Conservation (phyloP, 2,888 invertebrate genomes). For the Dinocampus coccinellae region DNA sequence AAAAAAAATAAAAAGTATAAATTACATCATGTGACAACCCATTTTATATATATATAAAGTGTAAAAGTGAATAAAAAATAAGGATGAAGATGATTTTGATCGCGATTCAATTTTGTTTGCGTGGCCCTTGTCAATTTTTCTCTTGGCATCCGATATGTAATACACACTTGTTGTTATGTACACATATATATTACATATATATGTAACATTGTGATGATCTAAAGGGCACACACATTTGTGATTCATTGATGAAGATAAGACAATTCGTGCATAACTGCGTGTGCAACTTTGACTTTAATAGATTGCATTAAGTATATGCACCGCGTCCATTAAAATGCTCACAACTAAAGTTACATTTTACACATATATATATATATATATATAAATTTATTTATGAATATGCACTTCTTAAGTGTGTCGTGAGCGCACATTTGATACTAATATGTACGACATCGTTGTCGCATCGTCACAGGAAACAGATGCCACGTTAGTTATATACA, state of each 20-base stretch:
- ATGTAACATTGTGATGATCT: not conserved
- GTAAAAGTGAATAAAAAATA: not conserved
- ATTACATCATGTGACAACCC: not conserved
- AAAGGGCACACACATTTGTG: not conserved
- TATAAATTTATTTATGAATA: not conserved
- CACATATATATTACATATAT: not conserved
- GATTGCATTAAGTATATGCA: conserved; percentile 44
- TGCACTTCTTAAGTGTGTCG: not conserved
- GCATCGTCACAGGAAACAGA: conserved; percentile 50
- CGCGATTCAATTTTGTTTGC: conserved; percentile 23
- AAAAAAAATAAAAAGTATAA: too few species aligned
- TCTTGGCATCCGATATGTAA: conserved; percentile 2
- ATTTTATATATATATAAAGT: not conserved
- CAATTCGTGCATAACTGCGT: conserved; percentile 29
- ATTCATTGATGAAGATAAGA: conserved; percentile 15
- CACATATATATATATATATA: conserved; percentile 13
- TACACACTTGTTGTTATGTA: too few species aligned
- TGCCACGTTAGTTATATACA: conserved; percentile 40
- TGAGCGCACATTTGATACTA: conserved; percentile 5
- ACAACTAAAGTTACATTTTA: not conserved
- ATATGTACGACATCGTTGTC: conserved; percentile 1
- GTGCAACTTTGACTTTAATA: conserved; percentile 42
- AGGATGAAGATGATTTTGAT: not conserved
- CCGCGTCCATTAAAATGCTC: not conserved
- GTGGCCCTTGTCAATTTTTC: conserved; percentile 23